phyloP scores from a whole-genome alignment of 1,140 invertebrate species.

The Monomorium pharaonis region DNA sequence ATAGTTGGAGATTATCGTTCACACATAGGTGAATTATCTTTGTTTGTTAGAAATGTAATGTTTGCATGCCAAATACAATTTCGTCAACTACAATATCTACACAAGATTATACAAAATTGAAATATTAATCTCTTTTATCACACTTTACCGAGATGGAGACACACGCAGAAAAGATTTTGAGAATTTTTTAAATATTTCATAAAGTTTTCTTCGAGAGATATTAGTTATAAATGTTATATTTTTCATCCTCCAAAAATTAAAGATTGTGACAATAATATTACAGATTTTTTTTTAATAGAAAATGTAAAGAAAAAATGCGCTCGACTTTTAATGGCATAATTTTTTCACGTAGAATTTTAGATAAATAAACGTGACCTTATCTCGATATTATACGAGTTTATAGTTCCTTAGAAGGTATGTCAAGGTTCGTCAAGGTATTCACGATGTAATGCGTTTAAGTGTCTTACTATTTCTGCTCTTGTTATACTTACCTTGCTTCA shows the following conservation, averaged over 20 bases:
- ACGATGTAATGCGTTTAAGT: background rate
- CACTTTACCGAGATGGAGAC: background rate
- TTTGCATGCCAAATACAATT: background rate
- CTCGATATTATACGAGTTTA: slow-evolving; percentile 23
- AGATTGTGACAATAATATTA: background rate
- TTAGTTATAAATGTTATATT: background rate
- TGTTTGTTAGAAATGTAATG: background rate
- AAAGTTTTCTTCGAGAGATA: background rate
- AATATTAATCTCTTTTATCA: background rate
- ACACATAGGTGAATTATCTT: slow-evolving; percentile 17
- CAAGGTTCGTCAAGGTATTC: background rate
- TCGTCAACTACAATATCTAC: background rate
- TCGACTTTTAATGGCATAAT: background rate
- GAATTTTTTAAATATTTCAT: background rate
- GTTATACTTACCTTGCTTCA: background rate
- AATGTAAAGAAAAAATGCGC: background rate
- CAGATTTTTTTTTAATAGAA: background rate
- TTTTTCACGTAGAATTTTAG: background rate
- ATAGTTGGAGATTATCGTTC: slow-evolving; percentile 27
- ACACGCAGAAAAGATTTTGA: background rate
- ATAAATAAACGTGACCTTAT: background rate
- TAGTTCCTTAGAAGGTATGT: slow-evolving; percentile 9
- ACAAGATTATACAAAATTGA: background rate
- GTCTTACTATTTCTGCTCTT: background rate
- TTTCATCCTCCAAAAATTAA: background rate